A percentile compares a stretch with the other conserved stretches of the same genome.
Conservation (phyloP, 1,140 invertebrate genomes). For the Aporrectodea caliginosa region DNA sequence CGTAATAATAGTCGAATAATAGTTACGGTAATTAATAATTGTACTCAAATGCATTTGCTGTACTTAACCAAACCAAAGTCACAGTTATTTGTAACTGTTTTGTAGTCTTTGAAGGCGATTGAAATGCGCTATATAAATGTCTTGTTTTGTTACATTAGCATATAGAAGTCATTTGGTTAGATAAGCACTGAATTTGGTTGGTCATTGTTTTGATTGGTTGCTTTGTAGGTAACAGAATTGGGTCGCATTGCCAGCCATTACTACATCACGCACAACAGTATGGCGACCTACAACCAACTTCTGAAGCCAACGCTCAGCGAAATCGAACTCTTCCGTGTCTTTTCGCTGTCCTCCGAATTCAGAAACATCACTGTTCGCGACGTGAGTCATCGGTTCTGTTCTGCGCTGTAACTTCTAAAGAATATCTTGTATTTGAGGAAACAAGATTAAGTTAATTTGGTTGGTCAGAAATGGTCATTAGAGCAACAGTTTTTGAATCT, state of each 20-base stretch:
- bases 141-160: neutral
- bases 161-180: constrained; percentile 5
- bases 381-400: no score
- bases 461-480: no score
- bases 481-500: no score
- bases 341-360: constrained; percentile 77
- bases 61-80: no score
- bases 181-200: neutral
- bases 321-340: constrained; percentile 97
- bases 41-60: no score
- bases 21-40: no score
- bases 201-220: neutral
- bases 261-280: constrained; percentile 95
- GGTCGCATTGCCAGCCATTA: constrained; percentile 97
- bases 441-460: no score
- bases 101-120: constrained; percentile 1
- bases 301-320: constrained; percentile 94
- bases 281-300: constrained; percentile 93
- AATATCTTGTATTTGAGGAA: no score
- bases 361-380: constrained; percentile 73
- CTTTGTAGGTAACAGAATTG: constrained; percentile 75
- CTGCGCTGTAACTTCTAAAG: no score
- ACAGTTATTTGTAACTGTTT: neutral
- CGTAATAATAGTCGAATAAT: no score
- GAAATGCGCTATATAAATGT: no score